These are phyloP conservation scores for Sebastes schlegelii DNA, from an alignment of 2,113 vertebrate species.

Conservation along the genomic window DNA sequence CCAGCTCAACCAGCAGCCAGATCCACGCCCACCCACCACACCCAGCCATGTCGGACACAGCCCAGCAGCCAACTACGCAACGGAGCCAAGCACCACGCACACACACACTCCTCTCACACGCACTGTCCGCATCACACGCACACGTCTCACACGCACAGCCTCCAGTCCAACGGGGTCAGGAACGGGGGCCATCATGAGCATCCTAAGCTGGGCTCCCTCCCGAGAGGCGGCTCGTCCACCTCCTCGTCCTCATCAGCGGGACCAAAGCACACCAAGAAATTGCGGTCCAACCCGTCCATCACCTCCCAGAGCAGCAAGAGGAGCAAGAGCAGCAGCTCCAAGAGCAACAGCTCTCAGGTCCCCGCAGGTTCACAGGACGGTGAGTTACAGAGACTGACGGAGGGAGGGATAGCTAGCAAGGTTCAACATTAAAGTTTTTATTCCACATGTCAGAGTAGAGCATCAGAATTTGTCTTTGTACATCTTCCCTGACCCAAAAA, in stretches of 20 bases:
- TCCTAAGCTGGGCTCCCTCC: conserved; percentile 78
- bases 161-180: conserved; percentile 70
- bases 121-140: conserved; percentile 71
- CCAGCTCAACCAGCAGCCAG: conserved; percentile 83
- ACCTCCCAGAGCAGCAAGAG: conserved; percentile 94
- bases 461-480: conserved; percentile 11
- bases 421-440: not conserved
- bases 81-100: conserved; percentile 76
- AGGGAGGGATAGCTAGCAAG: not conserved
- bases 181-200: conserved; percentile 76
- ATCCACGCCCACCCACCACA: conserved; percentile 69
- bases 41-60: conserved; percentile 71
- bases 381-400: conserved; percentile 69
- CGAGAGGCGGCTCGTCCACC: conserved; percentile 78
- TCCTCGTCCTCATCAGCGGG: conserved; percentile 79
- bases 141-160: conserved; percentile 59
- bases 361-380: conserved; percentile 93
- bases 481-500: conserved; percentile 6
- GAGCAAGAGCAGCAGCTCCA: conserved; percentile 93
- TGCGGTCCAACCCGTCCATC: conserved; percentile 91
- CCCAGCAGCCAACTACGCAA: conserved; percentile 82
- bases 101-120: conserved; percentile 64
- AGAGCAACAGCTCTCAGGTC: conserved; percentile 91
- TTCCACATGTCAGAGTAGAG: not conserved
- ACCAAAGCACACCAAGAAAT: conserved; percentile 86